phyloP scores from a whole-genome alignment of 1,140 invertebrate genomes.

The Aricia agestis region DNA sequence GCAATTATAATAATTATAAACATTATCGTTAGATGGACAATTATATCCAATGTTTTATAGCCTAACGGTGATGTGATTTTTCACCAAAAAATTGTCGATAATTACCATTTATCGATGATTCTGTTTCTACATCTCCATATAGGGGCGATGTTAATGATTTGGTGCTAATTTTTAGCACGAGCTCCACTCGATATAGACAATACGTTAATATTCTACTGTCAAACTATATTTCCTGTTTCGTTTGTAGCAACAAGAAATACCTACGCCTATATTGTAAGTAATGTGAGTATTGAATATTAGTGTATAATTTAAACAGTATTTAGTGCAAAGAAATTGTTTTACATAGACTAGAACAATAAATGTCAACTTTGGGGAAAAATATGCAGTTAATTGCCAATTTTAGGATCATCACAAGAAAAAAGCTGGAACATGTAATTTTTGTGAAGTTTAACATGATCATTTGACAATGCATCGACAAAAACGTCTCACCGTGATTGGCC shows the following conservation, averaged over 20 bases:
- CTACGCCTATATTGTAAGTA: no score
- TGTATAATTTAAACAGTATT: no score
- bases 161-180: conserved; percentile 1
- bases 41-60: not conserved
- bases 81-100: conserved; percentile 4
- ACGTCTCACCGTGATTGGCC: not conserved
- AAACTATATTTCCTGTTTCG: not conserved
- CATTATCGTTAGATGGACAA: not conserved
- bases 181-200: not conserved
- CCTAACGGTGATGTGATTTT: conserved; percentile 8
- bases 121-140: not conserved
- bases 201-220: not conserved
- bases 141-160: not conserved
- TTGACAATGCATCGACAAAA: not conserved
- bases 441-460: not conserved
- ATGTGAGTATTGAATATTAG: no score
- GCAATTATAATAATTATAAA: conserved; percentile 14
- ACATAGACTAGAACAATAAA: no score
- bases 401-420: not conserved
- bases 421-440: not conserved
- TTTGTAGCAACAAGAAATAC: not conserved
- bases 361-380: not conserved
- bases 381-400: not conserved
- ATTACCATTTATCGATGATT: conserved; percentile 3
- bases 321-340: no score